phyloP scores from a whole-genome alignment of 1,140 invertebrate species.

The Papilio aristodemus region DNA sequence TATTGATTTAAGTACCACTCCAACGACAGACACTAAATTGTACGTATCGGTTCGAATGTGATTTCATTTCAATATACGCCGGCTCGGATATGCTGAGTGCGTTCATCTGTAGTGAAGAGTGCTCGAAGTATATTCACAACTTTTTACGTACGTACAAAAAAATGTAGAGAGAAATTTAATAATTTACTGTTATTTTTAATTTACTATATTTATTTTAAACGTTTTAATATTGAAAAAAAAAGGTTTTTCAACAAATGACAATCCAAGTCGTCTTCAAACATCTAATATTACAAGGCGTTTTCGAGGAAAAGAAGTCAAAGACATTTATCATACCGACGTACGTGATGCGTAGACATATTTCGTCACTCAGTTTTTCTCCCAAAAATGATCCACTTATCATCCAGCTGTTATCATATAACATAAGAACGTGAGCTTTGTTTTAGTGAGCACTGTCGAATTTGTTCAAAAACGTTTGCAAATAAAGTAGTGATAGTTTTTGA shows the following conservation, averaged over 20 bases:
- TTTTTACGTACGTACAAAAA: neutral
- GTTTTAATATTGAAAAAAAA: neutral
- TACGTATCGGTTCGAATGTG: conserved; percentile 8
- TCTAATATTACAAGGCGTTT: neutral
- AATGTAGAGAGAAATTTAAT: neutral
- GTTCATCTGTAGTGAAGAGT: conserved; percentile 13
- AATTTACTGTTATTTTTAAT: neutral
- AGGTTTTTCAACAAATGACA: neutral
- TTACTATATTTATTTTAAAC: neutral
- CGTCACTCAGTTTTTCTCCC: conserved; percentile 9
- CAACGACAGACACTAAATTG: neutral
- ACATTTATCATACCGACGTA: conserved; percentile 19
- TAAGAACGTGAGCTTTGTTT: conserved; percentile 1
- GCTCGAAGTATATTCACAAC: neutral
- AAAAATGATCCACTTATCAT: conserved; percentile 19
- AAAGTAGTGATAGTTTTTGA: too few relatives aligned
- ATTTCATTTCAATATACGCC: conserved; percentile 18
- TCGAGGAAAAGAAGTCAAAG: conserved; percentile 1
- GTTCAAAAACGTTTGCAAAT: neutral
- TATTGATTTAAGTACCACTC: conserved; percentile 18
- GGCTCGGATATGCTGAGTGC: neutral
- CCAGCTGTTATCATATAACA: conserved; percentile 16
- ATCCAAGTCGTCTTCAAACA: neutral
- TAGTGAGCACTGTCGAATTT: neutral
- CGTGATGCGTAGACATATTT: conserved; percentile 23